Percentiles rank a stretch among this genome's conserved stretches.
Evolutionary conservation across 2,888 invertebrate genomes (phyloP).

Genomic region (Abrostola triplasia): DNA sequence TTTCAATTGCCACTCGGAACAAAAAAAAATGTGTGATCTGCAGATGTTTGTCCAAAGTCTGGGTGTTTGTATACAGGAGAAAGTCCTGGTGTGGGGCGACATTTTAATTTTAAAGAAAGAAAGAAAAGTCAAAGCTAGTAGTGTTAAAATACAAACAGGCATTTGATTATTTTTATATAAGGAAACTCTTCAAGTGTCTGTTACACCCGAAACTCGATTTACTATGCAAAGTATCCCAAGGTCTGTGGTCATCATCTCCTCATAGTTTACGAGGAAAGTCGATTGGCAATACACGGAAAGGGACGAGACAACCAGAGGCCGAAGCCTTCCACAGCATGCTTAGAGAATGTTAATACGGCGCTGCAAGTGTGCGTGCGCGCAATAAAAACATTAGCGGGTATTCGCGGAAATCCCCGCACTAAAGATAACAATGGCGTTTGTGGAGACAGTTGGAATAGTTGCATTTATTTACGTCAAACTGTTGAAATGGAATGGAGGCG

Average conservation of each 20-base stretch:
- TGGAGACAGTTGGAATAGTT: constrained; percentile 17
- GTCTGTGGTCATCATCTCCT: constrained; percentile 27
- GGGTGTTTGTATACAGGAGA: too few relatives aligned
- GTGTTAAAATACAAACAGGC: too few relatives aligned
- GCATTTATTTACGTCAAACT: constrained; percentile 3
- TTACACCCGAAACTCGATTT: background rate
- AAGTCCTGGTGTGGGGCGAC: too few relatives aligned
- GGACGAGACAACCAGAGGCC: constrained; percentile 51
- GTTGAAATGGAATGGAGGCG: background rate
- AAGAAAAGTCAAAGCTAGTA: too few relatives aligned
- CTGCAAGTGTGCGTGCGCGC: constrained; percentile 38
- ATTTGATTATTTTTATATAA: too few relatives aligned
- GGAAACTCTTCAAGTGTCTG: background rate
- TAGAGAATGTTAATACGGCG: constrained; percentile 59
- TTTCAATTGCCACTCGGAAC: too few relatives aligned
- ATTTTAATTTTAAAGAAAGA: too few relatives aligned
- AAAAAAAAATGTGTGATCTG: too few relatives aligned
- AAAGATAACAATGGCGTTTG: constrained; percentile 37
- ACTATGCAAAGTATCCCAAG: constrained; percentile 32
- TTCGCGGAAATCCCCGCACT: constrained; percentile 53
- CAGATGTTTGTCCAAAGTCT: too few relatives aligned
- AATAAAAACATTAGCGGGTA: constrained; percentile 49
- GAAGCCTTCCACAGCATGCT: constrained; percentile 54
- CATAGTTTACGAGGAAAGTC: constrained; percentile 40
- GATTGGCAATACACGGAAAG: constrained; percentile 40